Conservation (phyloP, 2,888 invertebrate species). For the Drosophila mimica region DNA sequence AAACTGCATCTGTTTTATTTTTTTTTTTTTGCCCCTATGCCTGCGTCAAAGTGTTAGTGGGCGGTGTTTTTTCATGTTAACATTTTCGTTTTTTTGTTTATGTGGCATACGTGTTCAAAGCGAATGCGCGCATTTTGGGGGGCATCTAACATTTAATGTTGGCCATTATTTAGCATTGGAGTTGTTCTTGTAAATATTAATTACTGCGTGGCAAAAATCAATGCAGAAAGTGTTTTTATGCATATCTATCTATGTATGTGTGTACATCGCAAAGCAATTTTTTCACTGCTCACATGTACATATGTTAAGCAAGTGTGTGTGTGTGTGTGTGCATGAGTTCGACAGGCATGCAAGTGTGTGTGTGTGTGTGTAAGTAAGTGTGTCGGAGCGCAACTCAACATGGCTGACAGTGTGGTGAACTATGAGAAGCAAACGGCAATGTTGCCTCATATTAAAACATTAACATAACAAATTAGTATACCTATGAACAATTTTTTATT, state of each 20-base stretch:
- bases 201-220: slow-evolving; percentile 65
- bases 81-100: slow-evolving; percentile 60
- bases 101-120: slow-evolving; percentile 65
- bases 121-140: slow-evolving; percentile 33
- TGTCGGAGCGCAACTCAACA: slow-evolving; percentile 77
- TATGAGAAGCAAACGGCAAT: slow-evolving; percentile 41
- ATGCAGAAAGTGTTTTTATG: slow-evolving; percentile 55
- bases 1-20: slow-evolving; percentile 11
- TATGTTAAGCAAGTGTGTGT: slow-evolving; percentile 28
- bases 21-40: slow-evolving; percentile 4
- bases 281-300: slow-evolving; percentile 41
- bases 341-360: slow-evolving; percentile 30
- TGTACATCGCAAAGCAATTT: slow-evolving; percentile 34
- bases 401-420: slow-evolving; percentile 73
- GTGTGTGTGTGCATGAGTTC: slow-evolving; percentile 32
- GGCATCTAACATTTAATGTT: neutral
- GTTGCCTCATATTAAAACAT: slow-evolving; percentile 28
- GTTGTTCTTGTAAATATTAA: slow-evolving; percentile 26
- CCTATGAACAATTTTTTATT: neutral
- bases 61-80: slow-evolving; percentile 62
- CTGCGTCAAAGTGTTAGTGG: slow-evolving; percentile 44
- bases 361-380: slow-evolving; percentile 57
- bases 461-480: neutral
- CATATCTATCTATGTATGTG: slow-evolving; percentile 18
- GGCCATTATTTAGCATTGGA: slow-evolving; percentile 5